Base-by-base conservation (phyloP, 2,113 vertebrate genomes). In the Ciconia boyciana region DNA sequence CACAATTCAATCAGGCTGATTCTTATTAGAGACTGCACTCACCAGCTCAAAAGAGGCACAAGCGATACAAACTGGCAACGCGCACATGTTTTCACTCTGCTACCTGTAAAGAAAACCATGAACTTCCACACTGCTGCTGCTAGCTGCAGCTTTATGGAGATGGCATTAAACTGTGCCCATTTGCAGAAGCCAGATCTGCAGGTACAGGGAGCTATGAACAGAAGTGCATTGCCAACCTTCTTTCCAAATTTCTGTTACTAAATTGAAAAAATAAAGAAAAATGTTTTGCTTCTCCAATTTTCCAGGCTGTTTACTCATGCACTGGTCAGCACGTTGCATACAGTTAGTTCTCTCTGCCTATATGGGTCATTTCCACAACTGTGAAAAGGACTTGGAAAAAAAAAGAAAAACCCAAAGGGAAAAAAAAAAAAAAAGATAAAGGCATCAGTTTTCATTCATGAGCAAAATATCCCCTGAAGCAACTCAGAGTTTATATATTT, bases 51-150 rank as follows among this genome's bases (percentile, higher is more conserved):
- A 82, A 51, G n/a, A 61, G 70, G 34, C 22, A 65, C 4, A 6
- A 52, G 39, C 0, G 8, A 52, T 2, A 89, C 13, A 18, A 52
- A 74, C n/a, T 11, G 29, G 54, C 19, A 69, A 43, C 0, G 1
- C 51, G 60, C 24, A 34, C 26, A 68, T 44, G 55, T 36, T 87
- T 92, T 81, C 44, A 52, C 55, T 55, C 51, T 60, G 32, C n/a
- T 84, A 5, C 51, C 58, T 10, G 9, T 29, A 36, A 90, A 69
- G 54, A 49, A 86, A 93, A n/a, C 22, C 48, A n/a, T 16, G 7
- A 81, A 81, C 14, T 81, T 41, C 26, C 51, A 70, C 32, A 16
- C 3, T 5, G 22, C 39, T 81, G 43, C 55, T 60, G 46, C 46
- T 10, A 34, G 28, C 4, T 28, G 49, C 66, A 83, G 29, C 43